Conservation (phyloP, 2,888 invertebrate genomes). For the Xestia xanthographa region DNA sequence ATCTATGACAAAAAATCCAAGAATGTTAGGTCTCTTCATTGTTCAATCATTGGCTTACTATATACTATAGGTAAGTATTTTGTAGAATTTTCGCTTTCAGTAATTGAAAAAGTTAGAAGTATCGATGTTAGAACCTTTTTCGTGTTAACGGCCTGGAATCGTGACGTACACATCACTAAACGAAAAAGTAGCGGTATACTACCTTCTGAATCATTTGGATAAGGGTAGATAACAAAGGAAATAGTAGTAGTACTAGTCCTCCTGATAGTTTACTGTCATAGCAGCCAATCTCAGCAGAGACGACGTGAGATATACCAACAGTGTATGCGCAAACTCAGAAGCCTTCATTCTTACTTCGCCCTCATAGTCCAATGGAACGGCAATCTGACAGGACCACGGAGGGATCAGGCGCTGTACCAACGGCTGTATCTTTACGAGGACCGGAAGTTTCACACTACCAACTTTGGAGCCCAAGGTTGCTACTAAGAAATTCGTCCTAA, state of each 20-base stretch:
- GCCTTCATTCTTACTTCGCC: background rate
- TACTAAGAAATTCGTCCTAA: background rate
- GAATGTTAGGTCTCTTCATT: slow-evolving; percentile 1
- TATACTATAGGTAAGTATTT: background rate
- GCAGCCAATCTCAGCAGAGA: background rate
- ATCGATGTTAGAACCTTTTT: background rate
- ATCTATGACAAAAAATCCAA: slow-evolving; percentile 22
- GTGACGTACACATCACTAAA: slow-evolving; percentile 8
- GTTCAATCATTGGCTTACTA: slow-evolving; percentile 1
- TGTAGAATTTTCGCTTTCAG: slow-evolving; percentile 2
- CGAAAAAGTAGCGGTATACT: background rate
- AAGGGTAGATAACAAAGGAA: no score
- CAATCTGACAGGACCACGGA: background rate
- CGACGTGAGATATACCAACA: background rate
- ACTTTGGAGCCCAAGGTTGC: background rate
- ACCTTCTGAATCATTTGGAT: background rate
- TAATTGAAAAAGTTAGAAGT: slow-evolving; percentile 39
- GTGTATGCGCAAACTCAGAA: background rate
- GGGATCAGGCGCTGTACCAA: background rate
- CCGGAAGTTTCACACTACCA: background rate
- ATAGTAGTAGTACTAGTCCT: background rate
- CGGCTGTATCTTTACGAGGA: background rate
- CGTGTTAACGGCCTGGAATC: slow-evolving; percentile 37
- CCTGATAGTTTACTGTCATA: background rate
- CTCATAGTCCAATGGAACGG: background rate